Percentiles rank a stretch among this genome's conserved stretches.
Evolutionary conservation across 2,888 invertebrate species (phyloP).

Genomic region (Ornithoptera alexandrae): DNA sequence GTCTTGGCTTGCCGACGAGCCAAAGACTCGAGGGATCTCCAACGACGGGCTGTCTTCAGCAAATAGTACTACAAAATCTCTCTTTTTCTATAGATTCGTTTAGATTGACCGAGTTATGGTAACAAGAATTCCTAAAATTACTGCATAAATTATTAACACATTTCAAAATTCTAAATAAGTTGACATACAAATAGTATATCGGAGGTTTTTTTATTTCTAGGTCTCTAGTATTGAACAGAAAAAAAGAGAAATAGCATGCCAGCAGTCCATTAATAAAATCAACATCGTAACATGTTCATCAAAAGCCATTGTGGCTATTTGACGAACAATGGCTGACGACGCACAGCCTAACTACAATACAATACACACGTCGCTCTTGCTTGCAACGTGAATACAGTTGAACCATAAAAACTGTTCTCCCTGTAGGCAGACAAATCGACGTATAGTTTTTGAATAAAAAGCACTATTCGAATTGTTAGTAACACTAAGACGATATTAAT

Average conservation of each 20-base stretch:
- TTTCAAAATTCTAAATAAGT: background rate
- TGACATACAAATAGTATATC: background rate
- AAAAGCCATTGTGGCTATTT: constrained; percentile 59
- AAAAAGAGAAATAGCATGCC: constrained; percentile 36
- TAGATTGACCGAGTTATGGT: too few species aligned
- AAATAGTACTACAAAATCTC: too few species aligned
- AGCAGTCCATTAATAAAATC: constrained; percentile 57
- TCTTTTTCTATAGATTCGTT: too few species aligned
- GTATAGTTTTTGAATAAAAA: background rate
- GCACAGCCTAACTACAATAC: constrained; percentile 47
- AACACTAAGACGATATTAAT: background rate
- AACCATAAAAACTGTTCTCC: constrained; percentile 5
- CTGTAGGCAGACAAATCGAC: constrained; percentile 16
- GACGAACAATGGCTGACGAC: constrained; percentile 52
- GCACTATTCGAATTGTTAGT: background rate
- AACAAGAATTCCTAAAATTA: too few species aligned
- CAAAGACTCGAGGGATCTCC: too few species aligned
- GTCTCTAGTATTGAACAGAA: constrained; percentile 12
- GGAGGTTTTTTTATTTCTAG: background rate
- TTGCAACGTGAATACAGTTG: constrained; percentile 23
- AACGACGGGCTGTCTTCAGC: too few species aligned
- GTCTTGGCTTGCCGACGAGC: too few species aligned
- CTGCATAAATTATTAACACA: too few species aligned
- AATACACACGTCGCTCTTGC: constrained; percentile 36
- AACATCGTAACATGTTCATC: constrained; percentile 61